Percentiles rank a stretch among this genome's conserved stretches.
phyloP scores from a whole-genome alignment of 1,140 invertebrate species.

The Cydia strobilella region DNA sequence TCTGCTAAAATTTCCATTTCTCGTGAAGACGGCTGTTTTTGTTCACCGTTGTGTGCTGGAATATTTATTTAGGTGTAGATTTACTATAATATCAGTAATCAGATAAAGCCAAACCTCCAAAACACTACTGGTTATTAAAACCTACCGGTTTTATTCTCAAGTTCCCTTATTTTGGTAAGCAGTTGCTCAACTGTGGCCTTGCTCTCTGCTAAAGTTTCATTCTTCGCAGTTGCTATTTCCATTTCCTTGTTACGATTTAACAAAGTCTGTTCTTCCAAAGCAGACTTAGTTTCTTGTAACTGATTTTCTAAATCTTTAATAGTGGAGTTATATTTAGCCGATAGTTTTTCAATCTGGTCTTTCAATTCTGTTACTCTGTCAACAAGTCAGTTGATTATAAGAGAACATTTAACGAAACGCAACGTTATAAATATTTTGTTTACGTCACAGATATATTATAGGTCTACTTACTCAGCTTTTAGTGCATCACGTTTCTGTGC shows the following conservation, averaged over 20 bases:
- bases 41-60: background rate
- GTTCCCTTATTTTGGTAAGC: constrained; percentile 57
- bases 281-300: constrained; percentile 53
- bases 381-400: constrained; percentile 14
- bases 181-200: constrained; percentile 56
- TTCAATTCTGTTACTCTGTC: constrained; percentile 56
- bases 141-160: constrained; percentile 46
- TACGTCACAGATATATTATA: background rate
- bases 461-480: constrained; percentile 58
- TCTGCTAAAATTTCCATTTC: constrained; percentile 74
- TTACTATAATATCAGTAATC: no score
- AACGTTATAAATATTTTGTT: no score
- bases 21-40: constrained; percentile 62
- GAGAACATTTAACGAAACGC: no score
- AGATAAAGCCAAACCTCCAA: background rate
- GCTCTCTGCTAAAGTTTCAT: constrained; percentile 49
- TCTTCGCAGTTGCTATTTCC: constrained; percentile 47
- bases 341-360: constrained; percentile 59
- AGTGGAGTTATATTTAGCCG: constrained; percentile 49
- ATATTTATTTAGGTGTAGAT: background rate
- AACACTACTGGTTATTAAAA: background rate
- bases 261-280: constrained; percentile 54
- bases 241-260: constrained; percentile 43
- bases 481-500: constrained; percentile 64
- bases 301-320: constrained; percentile 56